A percentile compares a stretch with the other conserved stretches of the same genome.
Conservation (phyloP, 2,797 vertebrate species). For the Cyclopterus lumpus region DNA sequence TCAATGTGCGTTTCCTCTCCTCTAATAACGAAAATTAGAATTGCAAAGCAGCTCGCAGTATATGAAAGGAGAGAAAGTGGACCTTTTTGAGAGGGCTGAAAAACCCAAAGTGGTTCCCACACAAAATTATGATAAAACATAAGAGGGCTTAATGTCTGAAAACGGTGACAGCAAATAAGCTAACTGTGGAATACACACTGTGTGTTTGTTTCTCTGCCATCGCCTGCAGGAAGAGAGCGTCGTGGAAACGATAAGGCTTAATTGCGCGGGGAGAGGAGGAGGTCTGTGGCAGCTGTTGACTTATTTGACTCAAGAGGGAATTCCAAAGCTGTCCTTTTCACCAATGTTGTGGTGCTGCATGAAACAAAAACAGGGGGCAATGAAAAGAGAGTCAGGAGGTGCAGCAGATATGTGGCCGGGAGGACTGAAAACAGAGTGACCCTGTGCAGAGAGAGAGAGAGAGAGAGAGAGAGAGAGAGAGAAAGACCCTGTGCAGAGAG, state of each 20-base stretch:
- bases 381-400: not conserved
- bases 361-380: not conserved
- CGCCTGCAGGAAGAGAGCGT: conserved; percentile 67
- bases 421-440: conserved; percentile 28
- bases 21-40: conserved; percentile 41
- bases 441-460: conserved; percentile 31
- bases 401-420: not conserved
- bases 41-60: conserved; percentile 46
- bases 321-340: not conserved
- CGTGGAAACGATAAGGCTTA: conserved; percentile 58
- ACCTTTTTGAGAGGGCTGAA: not conserved
- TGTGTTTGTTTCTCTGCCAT: conserved; percentile 52
- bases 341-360: not conserved
- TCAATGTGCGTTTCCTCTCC: conserved; percentile 21
- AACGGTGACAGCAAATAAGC: conserved; percentile 54
- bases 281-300: conserved; percentile 38
- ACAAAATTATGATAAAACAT: conserved; percentile 54
- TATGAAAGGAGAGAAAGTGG: conserved; percentile 7
- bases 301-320: conserved; percentile 10
- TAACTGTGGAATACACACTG: not conserved
- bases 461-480: conserved; percentile 8
- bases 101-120: conserved; percentile 16
- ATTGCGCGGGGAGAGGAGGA: conserved; percentile 49
- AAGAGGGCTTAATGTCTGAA: conserved; percentile 73
- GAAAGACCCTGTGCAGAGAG: too few species aligned